These are phyloP conservation scores for Amorpha juglandis DNA, from an alignment of 2,888 invertebrate genomes.

Conservation along the genomic window DNA sequence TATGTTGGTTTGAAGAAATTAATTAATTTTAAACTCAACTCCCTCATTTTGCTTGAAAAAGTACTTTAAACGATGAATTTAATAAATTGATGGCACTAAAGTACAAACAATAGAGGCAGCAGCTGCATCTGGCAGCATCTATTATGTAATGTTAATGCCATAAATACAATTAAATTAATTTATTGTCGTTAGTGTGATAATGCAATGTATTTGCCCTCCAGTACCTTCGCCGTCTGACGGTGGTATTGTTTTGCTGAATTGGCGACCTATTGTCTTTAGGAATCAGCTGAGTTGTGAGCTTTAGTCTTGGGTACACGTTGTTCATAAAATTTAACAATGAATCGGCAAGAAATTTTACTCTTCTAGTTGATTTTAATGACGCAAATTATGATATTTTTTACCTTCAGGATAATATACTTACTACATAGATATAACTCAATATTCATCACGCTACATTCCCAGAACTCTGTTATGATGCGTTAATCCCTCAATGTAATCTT, in stretches of 20 bases:
- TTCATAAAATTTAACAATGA: slow-evolving; percentile 20
- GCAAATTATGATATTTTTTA: too few relatives aligned
- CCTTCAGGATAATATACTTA: too few relatives aligned
- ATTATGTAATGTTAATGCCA: slow-evolving; percentile 73
- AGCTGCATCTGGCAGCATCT: slow-evolving; percentile 48
- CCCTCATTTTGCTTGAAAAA: not conserved
- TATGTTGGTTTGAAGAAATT: not conserved
- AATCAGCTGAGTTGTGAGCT: slow-evolving; percentile 38
- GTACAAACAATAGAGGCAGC: slow-evolving; percentile 44
- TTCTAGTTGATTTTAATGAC: not conserved
- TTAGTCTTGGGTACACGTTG: slow-evolving; percentile 30
- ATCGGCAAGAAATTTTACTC: not conserved
- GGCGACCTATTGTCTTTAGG: slow-evolving; percentile 53
- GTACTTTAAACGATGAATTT: not conserved
- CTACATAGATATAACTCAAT: too few relatives aligned
- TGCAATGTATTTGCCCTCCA: slow-evolving; percentile 75
- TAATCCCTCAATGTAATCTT: not conserved
- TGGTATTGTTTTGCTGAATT: slow-evolving; percentile 55
- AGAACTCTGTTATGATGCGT: not conserved
- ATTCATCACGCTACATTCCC: too few relatives aligned
- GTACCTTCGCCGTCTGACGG: slow-evolving; percentile 39
- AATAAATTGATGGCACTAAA: slow-evolving; percentile 28
- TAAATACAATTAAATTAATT: slow-evolving; percentile 82
- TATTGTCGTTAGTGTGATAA: slow-evolving; percentile 78
- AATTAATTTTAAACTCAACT: not conserved